Conservation (phyloP, 2,888 invertebrate species). For the Metacarcinus magister region DNA sequence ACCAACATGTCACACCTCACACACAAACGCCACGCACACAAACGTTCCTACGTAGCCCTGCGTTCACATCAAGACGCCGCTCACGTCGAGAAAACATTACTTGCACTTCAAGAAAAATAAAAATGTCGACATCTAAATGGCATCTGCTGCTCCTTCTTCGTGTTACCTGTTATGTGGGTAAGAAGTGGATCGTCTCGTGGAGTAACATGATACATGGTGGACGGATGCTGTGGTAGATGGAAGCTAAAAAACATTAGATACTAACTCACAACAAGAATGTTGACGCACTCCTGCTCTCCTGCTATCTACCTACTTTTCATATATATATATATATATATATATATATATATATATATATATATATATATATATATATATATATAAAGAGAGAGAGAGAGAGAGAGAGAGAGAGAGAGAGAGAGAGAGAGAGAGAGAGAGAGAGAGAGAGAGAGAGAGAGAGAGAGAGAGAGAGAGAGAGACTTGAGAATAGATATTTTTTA, state of each 20-base stretch:
- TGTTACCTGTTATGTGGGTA: not conserved
- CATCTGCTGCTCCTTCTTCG: not conserved
- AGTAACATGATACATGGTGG: not conserved
- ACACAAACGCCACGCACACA: constrained; percentile 17
- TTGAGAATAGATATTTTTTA: not conserved
- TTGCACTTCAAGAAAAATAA: constrained; percentile 4
- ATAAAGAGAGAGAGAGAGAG: not conserved
- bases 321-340: not conserved
- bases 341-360: constrained; percentile 28
- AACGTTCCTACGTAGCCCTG: not conserved
- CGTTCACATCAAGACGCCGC: not conserved
- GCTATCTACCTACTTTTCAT: not conserved
- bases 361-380: too few relatives aligned
- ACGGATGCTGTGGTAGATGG: not conserved
- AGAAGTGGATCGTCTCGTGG: not conserved
- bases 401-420: constrained; percentile 18
- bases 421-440: constrained; percentile 15
- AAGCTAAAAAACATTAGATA: not conserved
- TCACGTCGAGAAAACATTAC: constrained; percentile 49
- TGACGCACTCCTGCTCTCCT: not conserved
- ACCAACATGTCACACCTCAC: not conserved
- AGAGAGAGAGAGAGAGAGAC: not conserved
- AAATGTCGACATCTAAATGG: constrained; percentile 1
- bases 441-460: constrained; percentile 50
- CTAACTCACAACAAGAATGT: not conserved